phyloP scores from a whole-genome alignment of 2,113 vertebrate genomes.

The Lynx canadensis region DNA sequence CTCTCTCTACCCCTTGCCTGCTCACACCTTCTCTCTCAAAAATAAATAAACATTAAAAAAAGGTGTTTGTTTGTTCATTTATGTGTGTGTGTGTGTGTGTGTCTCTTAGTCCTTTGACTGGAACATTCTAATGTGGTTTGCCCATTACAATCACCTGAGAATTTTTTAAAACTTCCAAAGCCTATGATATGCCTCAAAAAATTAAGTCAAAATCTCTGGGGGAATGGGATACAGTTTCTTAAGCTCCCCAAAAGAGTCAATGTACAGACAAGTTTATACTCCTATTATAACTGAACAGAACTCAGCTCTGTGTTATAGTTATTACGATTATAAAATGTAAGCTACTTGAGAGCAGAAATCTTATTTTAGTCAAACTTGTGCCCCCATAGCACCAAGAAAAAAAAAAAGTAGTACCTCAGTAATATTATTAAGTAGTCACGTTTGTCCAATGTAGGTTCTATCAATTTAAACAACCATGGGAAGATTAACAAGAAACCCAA shows the following conservation, averaged over 20 bases:
- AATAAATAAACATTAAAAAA: too few relatives aligned
- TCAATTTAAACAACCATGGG: background rate
- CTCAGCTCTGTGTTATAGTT: background rate
- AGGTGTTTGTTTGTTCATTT: background rate
- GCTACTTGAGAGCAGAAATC: background rate
- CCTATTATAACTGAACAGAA: background rate
- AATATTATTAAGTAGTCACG: background rate
- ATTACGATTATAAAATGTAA: background rate
- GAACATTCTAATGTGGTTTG: background rate
- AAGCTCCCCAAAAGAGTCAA: background rate
- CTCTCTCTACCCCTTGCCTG: too few relatives aligned
- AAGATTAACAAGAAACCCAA: background rate
- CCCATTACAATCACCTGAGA: background rate
- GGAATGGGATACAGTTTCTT: background rate
- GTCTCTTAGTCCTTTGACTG: background rate
- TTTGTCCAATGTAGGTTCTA: background rate
- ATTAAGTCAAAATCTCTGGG: background rate
- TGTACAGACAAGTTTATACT: background rate
- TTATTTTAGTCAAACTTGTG: constrained; percentile 39
- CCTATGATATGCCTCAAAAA: background rate
- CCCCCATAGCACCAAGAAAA: background rate
- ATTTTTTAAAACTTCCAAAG: background rate
- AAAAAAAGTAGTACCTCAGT: background rate
- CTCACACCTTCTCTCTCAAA: too few relatives aligned
- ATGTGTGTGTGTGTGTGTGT: background rate